Evolutionary conservation across 2,888 invertebrate species (phyloP).

Genomic region (Drosophila aldrichi): DNA sequence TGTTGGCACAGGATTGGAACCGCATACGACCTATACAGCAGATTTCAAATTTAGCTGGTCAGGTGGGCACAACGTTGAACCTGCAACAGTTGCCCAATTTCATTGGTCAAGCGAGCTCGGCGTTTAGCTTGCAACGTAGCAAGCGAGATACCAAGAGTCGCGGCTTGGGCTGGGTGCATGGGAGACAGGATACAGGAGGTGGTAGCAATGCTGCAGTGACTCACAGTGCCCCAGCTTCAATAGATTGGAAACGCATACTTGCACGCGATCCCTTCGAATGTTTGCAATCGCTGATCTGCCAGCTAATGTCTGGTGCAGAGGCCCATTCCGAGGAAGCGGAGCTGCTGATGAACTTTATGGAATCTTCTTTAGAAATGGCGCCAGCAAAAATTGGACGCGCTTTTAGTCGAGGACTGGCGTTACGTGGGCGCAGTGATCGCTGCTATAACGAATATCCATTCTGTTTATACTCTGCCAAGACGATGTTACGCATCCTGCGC

Average conservation of each 20-base stretch:
- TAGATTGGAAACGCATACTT: conserved; percentile 84
- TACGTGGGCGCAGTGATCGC: conserved; percentile 69
- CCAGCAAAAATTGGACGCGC: conserved; percentile 82
- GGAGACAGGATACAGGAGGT: conserved; percentile 18
- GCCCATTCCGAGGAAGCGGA: conserved; percentile 76
- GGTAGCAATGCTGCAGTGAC: conserved; percentile 1
- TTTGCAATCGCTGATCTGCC: conserved; percentile 84
- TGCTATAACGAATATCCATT: conserved; percentile 84
- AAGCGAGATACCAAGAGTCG: conserved; percentile 62
- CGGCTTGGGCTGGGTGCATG: conserved; percentile 42
- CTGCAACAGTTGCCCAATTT: conserved; percentile 52
- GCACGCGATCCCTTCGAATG: conserved; percentile 84
- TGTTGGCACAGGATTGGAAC: conserved; percentile 86
- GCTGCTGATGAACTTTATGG: conserved; percentile 77
- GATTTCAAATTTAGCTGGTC: conserved; percentile 66
- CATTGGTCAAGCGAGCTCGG: conserved; percentile 66
- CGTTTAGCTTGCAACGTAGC: conserved; percentile 64
- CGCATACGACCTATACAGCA: conserved; percentile 84
- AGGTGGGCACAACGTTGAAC: conserved; percentile 58
- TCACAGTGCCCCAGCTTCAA: conserved; percentile 31
- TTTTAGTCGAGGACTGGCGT: conserved; percentile 81
- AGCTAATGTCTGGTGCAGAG: conserved; percentile 84
- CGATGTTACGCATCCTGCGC: conserved; percentile 83
- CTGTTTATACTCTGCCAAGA: conserved; percentile 84
- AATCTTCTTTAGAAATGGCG: conserved; percentile 76